Evolutionary conservation across 2,797 vertebrate species (phyloP).

Genomic region (Chloroceryle inda): DNA sequence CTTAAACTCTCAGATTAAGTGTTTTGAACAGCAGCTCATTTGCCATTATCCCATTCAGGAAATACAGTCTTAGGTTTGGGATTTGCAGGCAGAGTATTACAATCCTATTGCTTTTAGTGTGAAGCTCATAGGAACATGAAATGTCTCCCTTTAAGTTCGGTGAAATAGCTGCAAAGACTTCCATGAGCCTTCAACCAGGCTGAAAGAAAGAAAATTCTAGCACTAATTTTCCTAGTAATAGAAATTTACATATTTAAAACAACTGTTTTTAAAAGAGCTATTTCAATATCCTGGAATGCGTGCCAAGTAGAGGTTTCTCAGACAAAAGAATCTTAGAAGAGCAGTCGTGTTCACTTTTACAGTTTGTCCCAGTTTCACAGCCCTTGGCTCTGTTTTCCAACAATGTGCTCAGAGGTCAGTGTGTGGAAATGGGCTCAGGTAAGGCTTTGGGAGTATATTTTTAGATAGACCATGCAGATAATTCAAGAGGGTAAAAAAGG

Average conservation of each 20-base stretch:
- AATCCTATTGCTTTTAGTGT: neutral
- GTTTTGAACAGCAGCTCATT: neutral
- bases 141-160: neutral
- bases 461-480: neutral
- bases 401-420: neutral
- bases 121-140: neutral
- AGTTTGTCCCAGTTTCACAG: constrained; percentile 42
- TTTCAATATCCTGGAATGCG: neutral
- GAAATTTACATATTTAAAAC: neutral
- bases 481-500: constrained; percentile 18
- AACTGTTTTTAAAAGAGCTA: neutral
- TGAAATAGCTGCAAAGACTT: constrained; percentile 10
- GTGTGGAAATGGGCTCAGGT: neutral
- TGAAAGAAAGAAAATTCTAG: constrained; percentile 23
- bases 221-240: constrained; percentile 10
- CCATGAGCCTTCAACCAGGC: neutral
- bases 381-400: neutral
- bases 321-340: neutral
- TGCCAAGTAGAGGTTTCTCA: neutral
- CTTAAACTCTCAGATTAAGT: neutral
- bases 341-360: neutral
- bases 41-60: neutral
- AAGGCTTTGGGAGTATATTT: constrained; percentile 34
- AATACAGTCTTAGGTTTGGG: neutral
- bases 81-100: constrained; percentile 3